Conservation (phyloP, 2,113 vertebrate genomes). For the Engraulis encrasicolus region DNA sequence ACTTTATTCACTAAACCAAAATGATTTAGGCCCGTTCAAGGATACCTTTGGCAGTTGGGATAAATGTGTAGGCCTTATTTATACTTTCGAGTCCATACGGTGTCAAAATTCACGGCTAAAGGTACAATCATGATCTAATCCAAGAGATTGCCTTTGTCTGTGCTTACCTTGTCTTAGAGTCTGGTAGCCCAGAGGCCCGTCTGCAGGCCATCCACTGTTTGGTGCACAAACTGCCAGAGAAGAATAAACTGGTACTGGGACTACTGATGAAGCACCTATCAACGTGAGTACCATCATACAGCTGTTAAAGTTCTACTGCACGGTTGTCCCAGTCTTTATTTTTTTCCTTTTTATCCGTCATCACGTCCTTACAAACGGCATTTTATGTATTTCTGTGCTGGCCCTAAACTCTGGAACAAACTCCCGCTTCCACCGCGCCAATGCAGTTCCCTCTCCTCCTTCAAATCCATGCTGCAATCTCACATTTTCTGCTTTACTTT, state of each 20-base stretch:
- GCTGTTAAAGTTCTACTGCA: conserved; percentile 58
- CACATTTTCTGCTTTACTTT: no score
- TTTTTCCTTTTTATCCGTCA: conserved; percentile 32
- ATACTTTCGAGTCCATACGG: no score
- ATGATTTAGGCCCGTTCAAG: no score
- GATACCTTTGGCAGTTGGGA: no score
- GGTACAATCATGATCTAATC: not conserved
- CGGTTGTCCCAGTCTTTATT: conserved; percentile 68
- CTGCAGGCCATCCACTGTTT: conserved; percentile 90
- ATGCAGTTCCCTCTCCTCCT: no score
- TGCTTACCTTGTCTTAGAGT: conserved; percentile 75
- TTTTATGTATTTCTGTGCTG: no score
- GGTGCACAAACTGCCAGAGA: conserved; percentile 95
- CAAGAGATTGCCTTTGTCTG: conserved; percentile 31
- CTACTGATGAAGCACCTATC: conserved; percentile 94
- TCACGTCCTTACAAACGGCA: not conserved
- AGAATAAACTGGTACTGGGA: conserved; percentile 92
- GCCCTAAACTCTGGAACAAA: no score
- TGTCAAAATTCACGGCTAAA: not conserved
- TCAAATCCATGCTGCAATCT: no score
- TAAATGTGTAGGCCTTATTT: no score
- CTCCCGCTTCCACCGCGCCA: no score
- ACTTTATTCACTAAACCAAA: no score
- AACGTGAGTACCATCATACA: conserved; percentile 80
- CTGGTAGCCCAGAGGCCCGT: conserved; percentile 89